A percentile compares a stretch with the other conserved stretches of the same genome.
Evolutionary conservation across 2,113 vertebrate species (phyloP).

Genomic region (Capreolus pygargus): DNA sequence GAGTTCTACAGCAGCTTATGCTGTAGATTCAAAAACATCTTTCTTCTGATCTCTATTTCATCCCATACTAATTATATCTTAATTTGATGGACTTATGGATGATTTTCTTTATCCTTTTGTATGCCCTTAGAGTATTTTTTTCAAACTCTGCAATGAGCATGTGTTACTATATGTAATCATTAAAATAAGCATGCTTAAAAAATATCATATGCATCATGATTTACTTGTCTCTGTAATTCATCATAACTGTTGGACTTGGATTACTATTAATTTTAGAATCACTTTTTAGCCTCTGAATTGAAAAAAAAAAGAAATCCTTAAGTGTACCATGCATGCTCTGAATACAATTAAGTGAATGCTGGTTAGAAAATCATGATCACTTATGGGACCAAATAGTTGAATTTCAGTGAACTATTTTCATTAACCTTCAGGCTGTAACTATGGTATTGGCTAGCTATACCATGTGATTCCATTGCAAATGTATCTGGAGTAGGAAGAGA

Average conservation of each 20-base stretch:
- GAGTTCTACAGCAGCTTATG: not conserved
- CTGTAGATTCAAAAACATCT: not conserved
- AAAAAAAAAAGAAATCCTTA: not conserved
- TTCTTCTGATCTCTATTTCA: not conserved
- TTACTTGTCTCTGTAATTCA: not conserved
- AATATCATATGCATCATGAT: not conserved
- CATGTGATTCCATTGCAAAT: not conserved
- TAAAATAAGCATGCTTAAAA: not conserved
- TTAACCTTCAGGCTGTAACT: not conserved
- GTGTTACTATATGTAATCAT: not conserved
- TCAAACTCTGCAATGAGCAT: not conserved
- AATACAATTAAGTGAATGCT: not conserved
- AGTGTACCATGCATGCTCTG: not conserved
- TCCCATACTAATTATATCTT: not conserved
- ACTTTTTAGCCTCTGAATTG: not conserved
- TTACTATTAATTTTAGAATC: not conserved
- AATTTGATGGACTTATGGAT: not conserved
- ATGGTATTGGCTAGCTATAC: not conserved
- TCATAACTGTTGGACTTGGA: not conserved
- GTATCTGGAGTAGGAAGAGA: not conserved
- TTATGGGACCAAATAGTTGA: not conserved
- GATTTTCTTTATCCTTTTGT: conserved; percentile 13
- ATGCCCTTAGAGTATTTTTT: not conserved
- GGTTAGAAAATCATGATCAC: not conserved
- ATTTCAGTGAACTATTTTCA: not conserved